Evolutionary conservation across 2,113 vertebrate species (phyloP), one percentile per base, ranked within the genome.

Genomic region (Polyodon spathula): DNA sequence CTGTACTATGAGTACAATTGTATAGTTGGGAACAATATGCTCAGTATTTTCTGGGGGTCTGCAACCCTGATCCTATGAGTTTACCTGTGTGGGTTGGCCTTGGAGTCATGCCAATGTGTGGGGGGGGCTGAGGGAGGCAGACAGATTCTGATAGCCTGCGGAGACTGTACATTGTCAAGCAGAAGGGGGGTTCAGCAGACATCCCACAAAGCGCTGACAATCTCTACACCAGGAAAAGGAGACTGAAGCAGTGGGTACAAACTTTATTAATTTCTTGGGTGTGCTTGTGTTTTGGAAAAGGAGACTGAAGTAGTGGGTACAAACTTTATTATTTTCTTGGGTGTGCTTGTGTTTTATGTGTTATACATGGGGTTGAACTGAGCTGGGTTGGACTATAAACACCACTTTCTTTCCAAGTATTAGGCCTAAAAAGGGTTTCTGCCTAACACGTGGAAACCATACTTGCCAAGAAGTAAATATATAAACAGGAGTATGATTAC

Each of bases 21-120:
- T 7, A 5, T 55, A 16, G n/a, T 9, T 40, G 37, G 15, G 65
- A 73, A 73, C 71, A 76, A 63, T 64, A 50, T 27, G 57, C 38
- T 27, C 58, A 43, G 62, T 73, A 62, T 73, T 63, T 65, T 38
- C 8, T 15, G 4, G 54, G 17, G 50, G 12, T 61, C 58, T 63
- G 56, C 46, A 55, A 6, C 46, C 17, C 40, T 59, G 58, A 48
- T 62, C 63, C 46, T 58, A 51, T 55, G 56, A 40, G 42, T 46
- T 2, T 62, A 61, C 61, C 64, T 61, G 54, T 37, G 14, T 50
- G 16, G 53, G 44, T 40, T 41, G 44, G 56, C 8, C 16, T 55
- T 55, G 53, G 53, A 27, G 2, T 55, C 53, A 7, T 5, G 5
- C 40, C 43, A 37, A 37, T 38, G 53, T 48, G 15, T 50, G 39